Base-by-base conservation (phyloP, 2,113 vertebrate species). In the Tinamus guttatus region DNA sequence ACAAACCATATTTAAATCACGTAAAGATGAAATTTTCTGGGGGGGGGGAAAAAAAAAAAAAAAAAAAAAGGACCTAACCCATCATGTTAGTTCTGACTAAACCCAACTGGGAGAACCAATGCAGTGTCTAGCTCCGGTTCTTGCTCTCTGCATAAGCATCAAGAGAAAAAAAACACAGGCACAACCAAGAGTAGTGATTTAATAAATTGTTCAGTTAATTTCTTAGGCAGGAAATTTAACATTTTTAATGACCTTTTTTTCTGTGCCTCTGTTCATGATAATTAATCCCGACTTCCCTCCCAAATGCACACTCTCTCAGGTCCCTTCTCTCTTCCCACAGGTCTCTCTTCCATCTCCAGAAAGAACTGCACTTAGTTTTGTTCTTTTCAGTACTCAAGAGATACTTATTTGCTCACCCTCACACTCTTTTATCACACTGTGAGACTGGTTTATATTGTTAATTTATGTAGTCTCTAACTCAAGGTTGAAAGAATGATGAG, bases 401-500 rank as follows among this genome's bases (percentile, higher is more conserved):
- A 28, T 15, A 40, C 74, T 87, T 81, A 74, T 60, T 45, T 40
- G 47, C 64, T 88, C 36, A 18, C 14, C 20, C 28, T 58, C 56
- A 4, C 38, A 28, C 62, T 70, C 36, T 78, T 89, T 90, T 52
- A 90, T 80, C 65, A 45, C 73, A 88, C n/a, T 49, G 84, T 63
- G 60, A 74, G 49, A 67, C 36, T 30, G 30, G 52, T 68, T 91
- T 85, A 81, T 34, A 8, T 62, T 68, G 20, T 34, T 85, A 54
- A 89, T 81, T 87, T 89, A 64, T 36, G 58, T 9, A 41, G 59
- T 47, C 34, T 91, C 68, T 65, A 85, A 71, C 74, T 94, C 94
- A 94, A 95, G 81, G 81, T 12, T 81, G 74, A 89, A 93, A 87
- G 80, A 90, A 91, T 32, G 60, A 88, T 40, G 73, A 91, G 76